Percentiles rank a stretch among this genome's conserved stretches.
Conservation (phyloP, 1,140 invertebrate genomes). For the Episyrphus balteatus region DNA sequence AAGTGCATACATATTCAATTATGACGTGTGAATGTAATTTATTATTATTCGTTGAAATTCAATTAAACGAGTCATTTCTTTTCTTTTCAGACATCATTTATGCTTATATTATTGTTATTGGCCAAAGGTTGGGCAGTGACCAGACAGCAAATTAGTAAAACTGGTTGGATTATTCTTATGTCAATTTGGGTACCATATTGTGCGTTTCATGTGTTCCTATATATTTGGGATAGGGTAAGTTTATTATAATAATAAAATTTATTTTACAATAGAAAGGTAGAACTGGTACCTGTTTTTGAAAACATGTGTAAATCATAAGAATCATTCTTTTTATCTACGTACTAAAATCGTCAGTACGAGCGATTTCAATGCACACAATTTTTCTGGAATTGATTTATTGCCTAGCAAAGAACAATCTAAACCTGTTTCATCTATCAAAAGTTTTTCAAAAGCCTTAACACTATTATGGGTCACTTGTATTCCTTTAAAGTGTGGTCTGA, state of each 20-base stretch:
- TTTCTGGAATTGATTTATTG: no score
- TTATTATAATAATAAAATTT: neutral
- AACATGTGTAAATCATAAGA: no score
- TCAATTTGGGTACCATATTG: slow-evolving; percentile 86
- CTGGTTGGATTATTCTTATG: slow-evolving; percentile 60
- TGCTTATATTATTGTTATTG: slow-evolving; percentile 83
- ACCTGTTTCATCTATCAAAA: no score
- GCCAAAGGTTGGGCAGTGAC: slow-evolving; percentile 97
- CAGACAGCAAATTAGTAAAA: slow-evolving; percentile 71
- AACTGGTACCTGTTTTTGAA: no score
- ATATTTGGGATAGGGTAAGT: slow-evolving; percentile 91
- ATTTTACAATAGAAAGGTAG: no score
- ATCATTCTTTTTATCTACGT: no score
- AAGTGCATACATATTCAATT: slow-evolving; percentile 25
- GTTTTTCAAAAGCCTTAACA: no score
- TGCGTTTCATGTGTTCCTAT: slow-evolving; percentile 80
- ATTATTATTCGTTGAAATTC: slow-evolving; percentile 3
- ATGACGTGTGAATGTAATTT: neutral
- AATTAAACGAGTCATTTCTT: slow-evolving; percentile 7
- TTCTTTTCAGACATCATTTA: slow-evolving; percentile 71
- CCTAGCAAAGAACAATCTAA: no score
- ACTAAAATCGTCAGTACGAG: no score
- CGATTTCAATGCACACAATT: no score
- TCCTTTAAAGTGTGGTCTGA: no score
- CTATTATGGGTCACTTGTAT: no score